Evolutionary conservation across 2,888 invertebrate species (phyloP), one percentile per base, ranked within the genome.

Genomic region (Phyllotreta cruciferae): DNA sequence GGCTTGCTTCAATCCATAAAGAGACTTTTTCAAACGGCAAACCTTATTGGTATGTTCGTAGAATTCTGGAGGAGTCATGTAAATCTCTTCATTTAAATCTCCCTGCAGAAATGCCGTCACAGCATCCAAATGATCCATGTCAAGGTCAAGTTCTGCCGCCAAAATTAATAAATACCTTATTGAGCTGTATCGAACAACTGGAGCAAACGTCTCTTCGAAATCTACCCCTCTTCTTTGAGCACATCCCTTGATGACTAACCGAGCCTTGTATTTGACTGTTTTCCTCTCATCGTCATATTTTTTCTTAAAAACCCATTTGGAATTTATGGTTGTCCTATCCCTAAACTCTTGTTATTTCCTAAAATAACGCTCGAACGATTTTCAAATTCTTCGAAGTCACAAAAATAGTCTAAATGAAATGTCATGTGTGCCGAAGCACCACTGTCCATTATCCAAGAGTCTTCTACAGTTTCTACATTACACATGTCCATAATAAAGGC

Each of bases 361-460:
- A 74, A 14, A 55, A 44, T 68, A 7, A 70, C 68, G 41, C n/a
- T n/a, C n/a, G 39, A 39, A 34, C 44, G 24, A 35, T 44, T 38
- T n/a, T 8, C 24, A n/a, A n/a, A n/a, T 53, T 67, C 64, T 14
- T 60, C 42, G 13, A 66, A n/a, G 8, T 10, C 24, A 13, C 38
- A 54, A 53, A 67, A 72, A 36, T 39, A 65, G 6, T 70, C 67
- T 47, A 38, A 14, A 41, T 56, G 56, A 24, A 53, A 67, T 3
- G 68, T 61, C 69, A 71, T 72, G 37, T 73, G 73, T 34, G 64
- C 61, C 1, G 71, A 74, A n/a, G 70, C 71, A 47, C 72, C 74
- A 55, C 71, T 73, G 56, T 74, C 72, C 62, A 71, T 53, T 10
- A 70, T 67, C 71, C 72, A 74, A 6, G 41, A 35, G 42, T 42